phyloP scores from a whole-genome alignment of 2,113 vertebrate genomes.

The Indri indri region DNA sequence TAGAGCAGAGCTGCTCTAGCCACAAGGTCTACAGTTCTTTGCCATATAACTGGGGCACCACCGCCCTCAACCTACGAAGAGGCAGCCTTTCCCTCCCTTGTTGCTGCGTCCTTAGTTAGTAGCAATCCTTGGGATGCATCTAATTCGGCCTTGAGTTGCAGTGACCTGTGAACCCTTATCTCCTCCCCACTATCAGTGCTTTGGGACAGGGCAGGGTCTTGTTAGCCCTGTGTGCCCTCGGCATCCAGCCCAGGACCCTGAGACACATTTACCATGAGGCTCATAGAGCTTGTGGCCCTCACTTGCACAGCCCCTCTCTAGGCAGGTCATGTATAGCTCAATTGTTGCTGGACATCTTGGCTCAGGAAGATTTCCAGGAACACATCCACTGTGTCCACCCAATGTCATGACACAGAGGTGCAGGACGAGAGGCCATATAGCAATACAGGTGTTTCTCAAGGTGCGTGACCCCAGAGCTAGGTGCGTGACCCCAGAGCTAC shows the following conservation, averaged over 20 bases:
- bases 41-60: not conserved
- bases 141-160: not conserved
- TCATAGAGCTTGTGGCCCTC: no score
- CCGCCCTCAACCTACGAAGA: not conserved
- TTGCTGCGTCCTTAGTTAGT: rapidly evolving
- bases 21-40: not conserved
- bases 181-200: not conserved
- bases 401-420: not conserved
- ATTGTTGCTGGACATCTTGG: not conserved
- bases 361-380: not conserved
- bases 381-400: not conserved
- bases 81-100: not conserved
- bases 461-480: no score
- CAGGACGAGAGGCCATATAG: not conserved
- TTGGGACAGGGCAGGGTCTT: not conserved
- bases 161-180: not conserved
- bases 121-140: not conserved
- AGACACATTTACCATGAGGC: not conserved
- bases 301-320: not conserved
- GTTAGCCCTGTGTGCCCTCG: not conserved
- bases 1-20: not conserved
- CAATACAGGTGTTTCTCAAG: not conserved
- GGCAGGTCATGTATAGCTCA: not conserved
- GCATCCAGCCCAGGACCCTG: not conserved
- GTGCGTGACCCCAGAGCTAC: not conserved